Conservation (phyloP, 2,888 invertebrate species). For the Blera fallax region DNA sequence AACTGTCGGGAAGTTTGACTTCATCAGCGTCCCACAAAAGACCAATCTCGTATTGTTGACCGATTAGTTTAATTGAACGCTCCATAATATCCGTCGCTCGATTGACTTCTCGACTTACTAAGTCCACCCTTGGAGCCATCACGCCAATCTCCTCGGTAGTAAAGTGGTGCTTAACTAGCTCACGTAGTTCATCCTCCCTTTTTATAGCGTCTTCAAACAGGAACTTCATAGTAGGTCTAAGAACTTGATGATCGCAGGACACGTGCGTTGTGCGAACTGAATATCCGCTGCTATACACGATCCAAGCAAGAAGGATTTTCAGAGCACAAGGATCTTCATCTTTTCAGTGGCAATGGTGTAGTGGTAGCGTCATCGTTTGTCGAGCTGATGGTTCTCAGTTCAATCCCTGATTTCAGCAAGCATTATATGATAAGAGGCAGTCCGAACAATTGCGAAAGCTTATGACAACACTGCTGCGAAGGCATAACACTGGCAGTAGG, state of each 20-base stretch:
- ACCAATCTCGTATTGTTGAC: neutral
- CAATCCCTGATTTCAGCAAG: no score
- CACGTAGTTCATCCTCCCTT: neutral
- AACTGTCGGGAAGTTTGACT: conserved; percentile 32
- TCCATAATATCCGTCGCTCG: conserved; percentile 1
- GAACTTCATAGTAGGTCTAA: neutral
- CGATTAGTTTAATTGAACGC: neutral
- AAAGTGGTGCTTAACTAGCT: neutral
- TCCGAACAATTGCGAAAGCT: no score
- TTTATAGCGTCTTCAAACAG: neutral
- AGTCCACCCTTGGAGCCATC: neutral
- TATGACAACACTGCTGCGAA: no score
- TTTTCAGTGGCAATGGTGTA: neutral
- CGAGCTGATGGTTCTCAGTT: no score
- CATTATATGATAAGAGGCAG: no score
- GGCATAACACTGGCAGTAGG: no score
- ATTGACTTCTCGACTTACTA: neutral
- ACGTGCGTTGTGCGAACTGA: neutral
- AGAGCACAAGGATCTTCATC: neutral
- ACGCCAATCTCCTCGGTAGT: neutral
- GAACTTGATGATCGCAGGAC: neutral
- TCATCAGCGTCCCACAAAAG: neutral
- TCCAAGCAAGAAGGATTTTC: neutral
- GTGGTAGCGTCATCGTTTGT: no score
- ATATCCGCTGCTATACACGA: neutral